These are phyloP conservation scores for Meloidogyne floridensis DNA, from an alignment of 1,140 invertebrate genomes.

Conservation along the genomic window DNA sequence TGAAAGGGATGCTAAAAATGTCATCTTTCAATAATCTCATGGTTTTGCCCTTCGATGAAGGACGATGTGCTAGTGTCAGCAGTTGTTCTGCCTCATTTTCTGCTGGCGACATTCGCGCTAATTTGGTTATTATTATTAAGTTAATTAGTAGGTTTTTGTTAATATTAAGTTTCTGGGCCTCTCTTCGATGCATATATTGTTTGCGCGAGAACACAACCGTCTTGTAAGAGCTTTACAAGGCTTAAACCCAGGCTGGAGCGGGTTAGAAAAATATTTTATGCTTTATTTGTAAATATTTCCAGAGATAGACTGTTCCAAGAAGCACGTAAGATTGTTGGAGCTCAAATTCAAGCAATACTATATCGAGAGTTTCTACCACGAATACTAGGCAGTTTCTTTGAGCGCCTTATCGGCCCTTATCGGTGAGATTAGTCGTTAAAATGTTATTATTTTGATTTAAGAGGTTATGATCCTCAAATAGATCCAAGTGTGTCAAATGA, in stretches of 20 bases:
- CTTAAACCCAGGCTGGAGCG: not conserved
- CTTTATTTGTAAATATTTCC: not conserved
- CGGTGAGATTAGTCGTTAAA: slow-evolving; percentile 71
- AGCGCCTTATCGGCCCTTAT: slow-evolving; percentile 68
- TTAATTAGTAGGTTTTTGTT: not conserved
- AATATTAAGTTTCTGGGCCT: slow-evolving; percentile 57
- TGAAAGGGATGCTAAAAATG: slow-evolving; percentile 55
- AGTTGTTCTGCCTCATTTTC: slow-evolving; percentile 60
- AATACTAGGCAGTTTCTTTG: slow-evolving; percentile 53
- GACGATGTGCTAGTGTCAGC: slow-evolving; percentile 47
- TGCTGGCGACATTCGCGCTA: slow-evolving; percentile 64
- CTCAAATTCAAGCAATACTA: slow-evolving; percentile 62
- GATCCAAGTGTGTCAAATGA: slow-evolving; percentile 70
- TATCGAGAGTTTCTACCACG: slow-evolving; percentile 61
- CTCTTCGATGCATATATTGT: slow-evolving; percentile 64
- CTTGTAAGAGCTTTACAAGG: not conserved
- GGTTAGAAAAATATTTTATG: not conserved
- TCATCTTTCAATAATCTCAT: slow-evolving; percentile 61
- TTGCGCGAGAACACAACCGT: slow-evolving; percentile 64
- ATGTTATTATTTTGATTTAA: slow-evolving; percentile 62
- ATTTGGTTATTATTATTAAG: slow-evolving; percentile 37
- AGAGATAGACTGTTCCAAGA: slow-evolving; percentile 68
- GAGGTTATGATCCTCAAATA: not conserved
- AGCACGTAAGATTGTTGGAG: slow-evolving; percentile 70
- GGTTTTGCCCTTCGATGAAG: slow-evolving; percentile 62